Base-by-base conservation (phyloP, 2,797 vertebrate species). In the Artibeus jamaicensis region DNA sequence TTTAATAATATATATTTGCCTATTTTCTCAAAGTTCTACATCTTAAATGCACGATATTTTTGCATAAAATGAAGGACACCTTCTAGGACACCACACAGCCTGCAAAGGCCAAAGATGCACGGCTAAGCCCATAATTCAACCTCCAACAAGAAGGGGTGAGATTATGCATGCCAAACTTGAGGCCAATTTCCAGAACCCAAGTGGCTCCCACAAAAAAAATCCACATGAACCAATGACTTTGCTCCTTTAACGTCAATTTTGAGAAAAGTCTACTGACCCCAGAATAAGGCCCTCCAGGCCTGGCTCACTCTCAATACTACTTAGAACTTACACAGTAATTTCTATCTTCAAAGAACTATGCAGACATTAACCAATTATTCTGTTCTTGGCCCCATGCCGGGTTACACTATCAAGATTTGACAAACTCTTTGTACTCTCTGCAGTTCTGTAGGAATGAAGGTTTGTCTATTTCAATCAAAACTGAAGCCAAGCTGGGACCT, bases 381-480 rank as follows among this genome's bases (percentile, higher is more conserved):
- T 93, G 68, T 90, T 96, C 78, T 96, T 96, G 97, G 97, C 91
- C 73, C 46, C 46, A 44, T 2, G 93, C 96, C 93, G 22, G 85
- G 70, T 73, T 96, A 81, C 89, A 1, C 0, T 97, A 94, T 97
- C 96, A 93, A 96, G 84, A 94, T 95, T 96, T 98, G 98, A 97
- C 97, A 98, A 95, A 95, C 91, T 57, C 70, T 91, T 87, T 22
- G 1, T 88, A 79, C 95, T 85, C 93, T 96, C 94, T 92, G 97
- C 87, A 87, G 95, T 90, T 96, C 86, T 94, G 82, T 83, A 96
- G 95, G 97, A 98, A 98, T 95, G 94, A 86, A 91, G 84, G 59
- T 94, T 94, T 98, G 97, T 96, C 98, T 97, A 50, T 95, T 97
- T 97, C 96, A 83, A 90, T 97, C 95, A 95, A 96, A 96, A 96